Percentiles rank a stretch among this genome's conserved stretches.
Evolutionary conservation across 2,113 vertebrate genomes (phyloP).

Genomic region (Pandion haliaetus): DNA sequence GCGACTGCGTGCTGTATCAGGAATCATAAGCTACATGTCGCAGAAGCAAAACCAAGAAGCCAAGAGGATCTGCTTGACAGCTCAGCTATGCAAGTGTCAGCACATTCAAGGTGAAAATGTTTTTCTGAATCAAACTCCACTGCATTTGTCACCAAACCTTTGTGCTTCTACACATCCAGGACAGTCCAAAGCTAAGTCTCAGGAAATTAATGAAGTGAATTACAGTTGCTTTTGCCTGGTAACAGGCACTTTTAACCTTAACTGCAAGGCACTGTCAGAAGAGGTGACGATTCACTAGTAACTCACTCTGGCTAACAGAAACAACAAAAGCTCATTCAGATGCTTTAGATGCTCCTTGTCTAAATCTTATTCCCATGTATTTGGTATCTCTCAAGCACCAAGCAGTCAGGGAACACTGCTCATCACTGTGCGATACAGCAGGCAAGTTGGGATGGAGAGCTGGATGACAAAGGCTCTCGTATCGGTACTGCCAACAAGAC

Average conservation of each 20-base stretch:
- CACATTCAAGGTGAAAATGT: neutral
- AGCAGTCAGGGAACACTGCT: neutral
- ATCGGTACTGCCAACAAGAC: neutral
- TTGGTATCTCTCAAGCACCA: neutral
- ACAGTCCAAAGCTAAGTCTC: neutral
- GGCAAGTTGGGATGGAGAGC: neutral
- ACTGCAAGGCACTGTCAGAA: neutral
- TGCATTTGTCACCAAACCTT: neutral
- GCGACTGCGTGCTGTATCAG: neutral
- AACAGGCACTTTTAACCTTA: neutral
- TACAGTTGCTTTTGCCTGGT: neutral
- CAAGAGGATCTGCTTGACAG: neutral
- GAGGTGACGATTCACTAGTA: neutral
- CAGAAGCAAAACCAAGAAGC: neutral
- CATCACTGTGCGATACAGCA: neutral
- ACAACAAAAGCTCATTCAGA: neutral
- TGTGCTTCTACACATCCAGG: neutral
- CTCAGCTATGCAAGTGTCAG: neutral
- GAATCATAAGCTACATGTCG: rapidly evolving
- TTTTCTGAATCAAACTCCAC: neutral
- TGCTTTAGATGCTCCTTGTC: neutral
- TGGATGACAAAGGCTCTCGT: neutral
- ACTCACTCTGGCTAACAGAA: neutral
- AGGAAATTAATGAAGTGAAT: neutral
- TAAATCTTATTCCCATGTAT: rapidly evolving